These are phyloP conservation scores for Blera fallax DNA, from an alignment of 2,888 invertebrate species.

Conservation along the genomic window DNA sequence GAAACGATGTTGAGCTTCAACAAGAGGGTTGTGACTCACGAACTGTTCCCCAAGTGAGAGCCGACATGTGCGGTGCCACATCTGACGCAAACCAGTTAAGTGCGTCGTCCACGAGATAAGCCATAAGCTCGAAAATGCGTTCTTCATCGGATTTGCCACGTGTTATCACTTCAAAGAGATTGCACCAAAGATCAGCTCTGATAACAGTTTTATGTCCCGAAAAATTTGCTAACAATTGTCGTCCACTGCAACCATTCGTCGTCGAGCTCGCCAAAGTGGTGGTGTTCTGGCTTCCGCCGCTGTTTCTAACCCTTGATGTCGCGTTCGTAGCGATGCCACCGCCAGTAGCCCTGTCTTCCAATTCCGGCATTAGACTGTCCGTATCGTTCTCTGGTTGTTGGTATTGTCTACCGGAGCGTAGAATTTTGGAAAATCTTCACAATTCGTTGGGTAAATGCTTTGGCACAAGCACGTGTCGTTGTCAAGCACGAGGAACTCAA, in stretches of 20 bases:
- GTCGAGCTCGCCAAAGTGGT: neutral
- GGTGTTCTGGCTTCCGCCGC: neutral
- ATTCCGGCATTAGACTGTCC: neutral
- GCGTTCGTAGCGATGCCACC: neutral
- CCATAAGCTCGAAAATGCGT: slow-evolving; percentile 5
- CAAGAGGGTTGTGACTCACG: neutral
- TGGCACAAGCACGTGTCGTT: neutral
- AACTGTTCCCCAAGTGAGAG: neutral
- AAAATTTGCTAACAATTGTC: slow-evolving; percentile 2
- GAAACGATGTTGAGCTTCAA: neutral
- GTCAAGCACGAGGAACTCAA: neutral
- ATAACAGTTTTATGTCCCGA: neutral
- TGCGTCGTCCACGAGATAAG: slow-evolving; percentile 1
- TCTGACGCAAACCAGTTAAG: slow-evolving; percentile 17
- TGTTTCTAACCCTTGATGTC: neutral
- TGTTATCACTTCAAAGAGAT: neutral
- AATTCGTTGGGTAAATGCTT: neutral
- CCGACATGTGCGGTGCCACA: slow-evolving; percentile 16
- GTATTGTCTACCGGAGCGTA: neutral
- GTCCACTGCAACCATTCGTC: neutral
- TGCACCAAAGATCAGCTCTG: neutral
- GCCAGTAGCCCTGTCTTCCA: neutral
- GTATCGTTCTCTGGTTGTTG: neutral
- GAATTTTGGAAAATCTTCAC: neutral
- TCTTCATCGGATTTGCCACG: neutral